Percentiles rank a stretch among this genome's conserved stretches.
phyloP scores from a whole-genome alignment of 2,888 invertebrate genomes.

The Netelia fuscicornis region DNA sequence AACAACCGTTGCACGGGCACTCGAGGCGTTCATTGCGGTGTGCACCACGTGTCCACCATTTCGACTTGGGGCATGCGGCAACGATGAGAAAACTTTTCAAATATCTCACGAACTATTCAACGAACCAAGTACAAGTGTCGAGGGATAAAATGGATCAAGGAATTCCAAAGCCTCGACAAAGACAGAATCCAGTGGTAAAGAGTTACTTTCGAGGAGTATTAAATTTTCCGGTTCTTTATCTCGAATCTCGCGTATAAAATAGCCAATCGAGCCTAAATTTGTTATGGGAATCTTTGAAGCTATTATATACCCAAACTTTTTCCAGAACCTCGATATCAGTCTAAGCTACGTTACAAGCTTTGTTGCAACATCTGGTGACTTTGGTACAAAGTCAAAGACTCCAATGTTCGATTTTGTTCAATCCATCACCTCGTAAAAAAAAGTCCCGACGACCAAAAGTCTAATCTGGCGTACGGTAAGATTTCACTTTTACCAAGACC shows the following conservation, averaged over 20 bases:
- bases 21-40: slow-evolving; percentile 29
- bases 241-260: not conserved
- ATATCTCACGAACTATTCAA: slow-evolving; percentile 53
- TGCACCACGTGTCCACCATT: slow-evolving; percentile 69
- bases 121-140: slow-evolving; percentile 27
- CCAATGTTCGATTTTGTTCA: not conserved
- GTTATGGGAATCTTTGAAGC: not conserved
- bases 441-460: not conserved
- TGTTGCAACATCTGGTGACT: not conserved
- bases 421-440: not conserved
- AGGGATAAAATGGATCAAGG: slow-evolving; percentile 11
- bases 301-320: not conserved
- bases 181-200: not conserved
- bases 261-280: not conserved
- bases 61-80: slow-evolving; percentile 10
- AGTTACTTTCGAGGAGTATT: slow-evolving; percentile 29
- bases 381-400: not conserved
- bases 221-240: slow-evolving; percentile 26
- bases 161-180: not conserved
- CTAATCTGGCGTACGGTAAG: not conserved
- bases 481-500: not conserved
- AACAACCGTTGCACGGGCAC: slow-evolving; percentile 60
- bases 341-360: not conserved
- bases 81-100: slow-evolving; percentile 43
- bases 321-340: no score